Evolutionary conservation across 2,113 vertebrate species (phyloP).

Genomic region (Gracilinanus agilis): DNA sequence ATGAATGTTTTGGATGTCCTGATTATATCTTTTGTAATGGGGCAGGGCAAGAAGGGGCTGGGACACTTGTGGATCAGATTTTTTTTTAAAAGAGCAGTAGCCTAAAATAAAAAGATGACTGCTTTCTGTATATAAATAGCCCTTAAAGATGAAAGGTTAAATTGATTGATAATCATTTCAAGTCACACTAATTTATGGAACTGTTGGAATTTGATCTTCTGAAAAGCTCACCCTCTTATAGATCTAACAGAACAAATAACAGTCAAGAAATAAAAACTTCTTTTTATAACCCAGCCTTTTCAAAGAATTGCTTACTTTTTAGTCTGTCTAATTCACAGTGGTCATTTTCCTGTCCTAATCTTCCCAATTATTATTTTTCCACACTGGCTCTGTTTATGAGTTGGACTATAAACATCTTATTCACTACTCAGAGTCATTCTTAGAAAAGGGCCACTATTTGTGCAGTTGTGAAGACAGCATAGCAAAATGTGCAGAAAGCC

Average conservation of each 20-base stretch:
- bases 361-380: slow-evolving; percentile 37
- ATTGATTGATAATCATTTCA: slow-evolving; percentile 38
- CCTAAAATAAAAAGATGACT: background rate
- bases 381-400: slow-evolving; percentile 45
- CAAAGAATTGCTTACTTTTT: slow-evolving; percentile 36
- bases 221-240: background rate
- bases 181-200: slow-evolving; percentile 26
- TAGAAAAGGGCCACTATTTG: background rate
- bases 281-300: slow-evolving; percentile 9
- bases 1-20: too few relatives aligned
- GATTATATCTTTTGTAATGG: too few relatives aligned
- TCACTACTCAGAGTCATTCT: background rate
- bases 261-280: background rate
- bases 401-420: background rate
- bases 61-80: too few relatives aligned
- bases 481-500: background rate
- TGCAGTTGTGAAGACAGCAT: background rate
- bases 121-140: slow-evolving; percentile 24
- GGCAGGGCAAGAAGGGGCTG: too few relatives aligned
- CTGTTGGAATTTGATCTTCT: background rate
- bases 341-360: slow-evolving; percentile 55
- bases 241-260: slow-evolving; percentile 37
- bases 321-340: slow-evolving; percentile 49
- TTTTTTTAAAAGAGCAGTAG: background rate
- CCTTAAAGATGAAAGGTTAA: slow-evolving; percentile 39